Base-by-base conservation (phyloP, 2,113 vertebrate species). In the Nerophis lumbriciformis region DNA sequence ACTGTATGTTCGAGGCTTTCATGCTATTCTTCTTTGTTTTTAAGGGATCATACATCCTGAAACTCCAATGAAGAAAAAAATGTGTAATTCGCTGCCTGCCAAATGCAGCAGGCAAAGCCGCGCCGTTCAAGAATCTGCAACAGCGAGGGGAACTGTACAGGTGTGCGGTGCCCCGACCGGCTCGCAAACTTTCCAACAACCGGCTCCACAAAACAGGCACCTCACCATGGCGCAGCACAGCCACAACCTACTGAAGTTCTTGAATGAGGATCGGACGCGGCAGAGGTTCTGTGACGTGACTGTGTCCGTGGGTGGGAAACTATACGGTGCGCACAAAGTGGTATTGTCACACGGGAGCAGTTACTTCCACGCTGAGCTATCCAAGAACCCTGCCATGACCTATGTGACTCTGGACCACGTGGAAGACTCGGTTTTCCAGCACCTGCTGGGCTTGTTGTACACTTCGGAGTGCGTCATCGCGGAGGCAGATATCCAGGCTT, bases 301-400 rank as follows among this genome's bases (percentile, higher is more conserved):
- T 0, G 91, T 99, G 76, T 87, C 90, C 11, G 96, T 97, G 38
- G 90, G 94, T 69, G 95, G 95, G n/a, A 93, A 90, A 70, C 87
- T 91, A 38, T 95, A 93, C 8, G 90, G 81, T 0, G 95, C 94
- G 2, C 97, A 99, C 78, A 99, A 95, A 82, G 96, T 94, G 44
- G 94, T 99, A 0, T 87, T 98, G 67, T 95, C 97, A 11, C 94
- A 98, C 10, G 96, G 97, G 12, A 98, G 97, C 80, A 98, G 94
- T 86, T 99, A 98, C 79, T 99, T 99, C 74, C 93, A 98, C 14
- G 93, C 94, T 0, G 94, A 94, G 63, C 85, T 99, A 73, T 96
- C 92, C 71, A 94, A 94, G 87, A 95, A 94, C 78, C 93, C 94
- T 0, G 87, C 87, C 39, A 87, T 90, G 0, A 88, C 90, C 59